phyloP scores from a whole-genome alignment of 1,140 invertebrate species.

The Antheraea mylitta region DNA sequence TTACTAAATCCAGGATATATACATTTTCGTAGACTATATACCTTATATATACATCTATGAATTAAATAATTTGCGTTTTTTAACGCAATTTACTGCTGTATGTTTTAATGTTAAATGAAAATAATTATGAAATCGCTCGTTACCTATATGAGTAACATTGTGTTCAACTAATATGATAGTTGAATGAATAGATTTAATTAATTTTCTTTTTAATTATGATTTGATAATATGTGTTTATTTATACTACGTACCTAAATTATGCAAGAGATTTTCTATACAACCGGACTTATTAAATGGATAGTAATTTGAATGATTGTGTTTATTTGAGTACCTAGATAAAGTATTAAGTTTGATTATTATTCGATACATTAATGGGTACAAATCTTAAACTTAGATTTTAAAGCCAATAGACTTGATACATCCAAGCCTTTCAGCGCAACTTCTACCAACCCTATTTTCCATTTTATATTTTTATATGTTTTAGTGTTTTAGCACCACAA shows the following conservation, averaged over 20 bases:
- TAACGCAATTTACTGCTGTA: slow-evolving; percentile 13
- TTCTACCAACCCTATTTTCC: no score
- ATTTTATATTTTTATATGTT: no score
- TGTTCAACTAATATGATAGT: background rate
- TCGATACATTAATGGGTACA: background rate
- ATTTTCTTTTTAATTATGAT: background rate
- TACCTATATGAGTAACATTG: slow-evolving; percentile 8
- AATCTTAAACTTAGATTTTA: no score
- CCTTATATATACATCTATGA: background rate
- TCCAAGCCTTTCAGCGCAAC: no score
- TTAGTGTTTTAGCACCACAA: no score
- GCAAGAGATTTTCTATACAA: background rate
- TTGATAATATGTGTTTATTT: background rate
- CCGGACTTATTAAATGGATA: background rate
- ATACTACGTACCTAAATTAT: background rate
- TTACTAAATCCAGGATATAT: no score
- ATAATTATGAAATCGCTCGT: slow-evolving; percentile 30
- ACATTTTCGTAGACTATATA: no score
- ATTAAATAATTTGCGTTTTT: background rate
- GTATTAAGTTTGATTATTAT: background rate
- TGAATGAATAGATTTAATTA: slow-evolving; percentile 1
- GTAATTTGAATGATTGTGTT: background rate
- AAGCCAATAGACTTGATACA: no score
- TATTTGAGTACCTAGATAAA: background rate
- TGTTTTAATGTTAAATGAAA: slow-evolving; percentile 23